A percentile compares a stretch with the other conserved stretches of the same genome.
phyloP scores from a whole-genome alignment of 2,888 invertebrate genomes.

The Lucinisca nassula region DNA sequence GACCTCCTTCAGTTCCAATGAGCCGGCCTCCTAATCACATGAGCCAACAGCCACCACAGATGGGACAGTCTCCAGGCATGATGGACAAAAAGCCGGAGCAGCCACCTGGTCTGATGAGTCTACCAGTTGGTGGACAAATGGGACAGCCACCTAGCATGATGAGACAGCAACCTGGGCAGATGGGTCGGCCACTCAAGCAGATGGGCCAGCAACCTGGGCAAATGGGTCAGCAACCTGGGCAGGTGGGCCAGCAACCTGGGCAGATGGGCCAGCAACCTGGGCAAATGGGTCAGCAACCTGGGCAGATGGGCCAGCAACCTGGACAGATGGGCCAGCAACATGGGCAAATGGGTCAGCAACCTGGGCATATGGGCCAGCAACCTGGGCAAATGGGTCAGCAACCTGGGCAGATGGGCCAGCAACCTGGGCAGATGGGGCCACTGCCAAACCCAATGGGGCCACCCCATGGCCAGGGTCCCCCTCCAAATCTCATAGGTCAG shows the following conservation, averaged over 20 bases:
- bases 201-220: neutral
- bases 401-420: too few species aligned
- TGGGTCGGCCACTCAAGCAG: constrained; percentile 19
- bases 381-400: too few species aligned
- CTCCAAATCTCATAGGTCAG: too few species aligned
- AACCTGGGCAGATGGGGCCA: too few species aligned
- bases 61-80: neutral
- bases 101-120: constrained; percentile 14
- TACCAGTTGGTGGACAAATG: constrained; percentile 26
- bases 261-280: constrained; percentile 48
- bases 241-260: constrained; percentile 21
- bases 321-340: constrained; percentile 43
- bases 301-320: constrained; percentile 50
- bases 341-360: too few species aligned
- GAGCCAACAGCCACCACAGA: neutral
- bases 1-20: too few species aligned
- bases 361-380: too few species aligned
- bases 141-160: constrained; percentile 52
- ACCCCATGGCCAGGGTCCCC: too few species aligned
- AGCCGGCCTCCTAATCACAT: neutral
- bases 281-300: constrained; percentile 54
- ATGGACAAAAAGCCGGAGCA: neutral
- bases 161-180: constrained; percentile 36
- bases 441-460: too few species aligned
- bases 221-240: constrained; percentile 43